Percentiles rank a stretch among this genome's conserved stretches.
phyloP scores from a whole-genome alignment of 2,113 vertebrate species.

The Takifugu bimaculatus region DNA sequence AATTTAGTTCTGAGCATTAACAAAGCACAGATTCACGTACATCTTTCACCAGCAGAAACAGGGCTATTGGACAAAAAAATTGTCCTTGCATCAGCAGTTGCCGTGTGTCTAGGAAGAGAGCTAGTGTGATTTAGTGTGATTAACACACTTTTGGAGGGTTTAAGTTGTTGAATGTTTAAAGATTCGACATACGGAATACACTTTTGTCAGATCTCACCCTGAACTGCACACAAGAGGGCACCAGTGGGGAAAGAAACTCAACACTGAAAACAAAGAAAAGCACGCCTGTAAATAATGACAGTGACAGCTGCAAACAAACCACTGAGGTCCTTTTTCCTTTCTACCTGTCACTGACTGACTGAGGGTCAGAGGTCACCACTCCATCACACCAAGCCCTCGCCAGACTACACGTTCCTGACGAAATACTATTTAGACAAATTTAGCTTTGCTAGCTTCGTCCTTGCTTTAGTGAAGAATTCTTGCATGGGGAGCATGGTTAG shows the following conservation, averaged over 20 bases:
- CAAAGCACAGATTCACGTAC: conserved; percentile 24
- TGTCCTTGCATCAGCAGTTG: conserved; percentile 28
- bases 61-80: conserved; percentile 23
- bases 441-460: too few species aligned
- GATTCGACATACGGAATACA: conserved; percentile 40
- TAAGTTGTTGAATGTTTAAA: conserved; percentile 13
- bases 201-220: conserved; percentile 13
- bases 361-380: conserved; percentile 34
- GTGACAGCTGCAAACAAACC: conserved; percentile 40
- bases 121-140: too few species aligned
- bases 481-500: background rate
- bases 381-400: background rate
- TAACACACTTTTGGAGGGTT: background rate
- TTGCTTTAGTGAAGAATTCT: background rate
- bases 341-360: conserved; percentile 17
- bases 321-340: conserved; percentile 10
- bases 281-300: conserved; percentile 33
- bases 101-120: background rate
- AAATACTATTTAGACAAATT: too few species aligned
- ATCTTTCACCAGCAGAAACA: conserved; percentile 40
- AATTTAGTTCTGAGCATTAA: too few species aligned
- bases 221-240: conserved; percentile 25
- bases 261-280: conserved; percentile 59
- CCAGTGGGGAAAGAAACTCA: conserved; percentile 51
- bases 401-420: background rate